A percentile compares a stretch with the other conserved stretches of the same genome.
Evolutionary conservation across 2,113 vertebrate species (phyloP).

Genomic region (Vicugna pacos): DNA sequence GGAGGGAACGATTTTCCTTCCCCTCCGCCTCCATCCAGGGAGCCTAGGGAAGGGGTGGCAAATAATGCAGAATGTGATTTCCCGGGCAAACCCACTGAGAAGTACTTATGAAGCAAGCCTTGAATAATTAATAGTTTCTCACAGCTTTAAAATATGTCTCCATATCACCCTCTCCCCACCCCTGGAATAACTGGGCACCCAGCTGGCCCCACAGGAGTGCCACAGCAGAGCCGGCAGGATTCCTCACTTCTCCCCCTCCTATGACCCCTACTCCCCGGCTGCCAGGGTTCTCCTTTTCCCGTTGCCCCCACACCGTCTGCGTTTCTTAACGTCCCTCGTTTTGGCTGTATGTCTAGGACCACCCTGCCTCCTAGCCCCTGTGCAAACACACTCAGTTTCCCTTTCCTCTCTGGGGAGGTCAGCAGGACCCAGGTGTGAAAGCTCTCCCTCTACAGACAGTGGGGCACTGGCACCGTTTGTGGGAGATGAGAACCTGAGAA

Average conservation of each 20-base stretch:
- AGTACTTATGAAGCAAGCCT: constrained; percentile 80
- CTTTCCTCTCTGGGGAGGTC: neutral
- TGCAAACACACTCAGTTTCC: no score
- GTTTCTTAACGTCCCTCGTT: neutral
- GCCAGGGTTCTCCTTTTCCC: neutral
- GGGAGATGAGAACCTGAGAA: neutral
- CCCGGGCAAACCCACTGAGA: constrained; percentile 58
- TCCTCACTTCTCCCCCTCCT: neutral
- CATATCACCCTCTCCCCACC: neutral
- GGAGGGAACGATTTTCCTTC: neutral
- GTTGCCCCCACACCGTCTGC: no score
- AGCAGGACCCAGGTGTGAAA: neutral
- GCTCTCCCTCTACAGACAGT: neutral
- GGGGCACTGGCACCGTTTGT: neutral
- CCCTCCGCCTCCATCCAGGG: neutral
- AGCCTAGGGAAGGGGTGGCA: constrained; percentile 31
- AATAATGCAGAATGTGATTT: constrained; percentile 41
- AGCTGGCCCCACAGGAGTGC: neutral
- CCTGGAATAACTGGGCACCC: neutral
- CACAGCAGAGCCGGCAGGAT: neutral
- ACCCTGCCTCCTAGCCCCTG: neutral
- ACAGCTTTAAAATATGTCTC: constrained; percentile 67
- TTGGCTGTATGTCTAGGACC: neutral
- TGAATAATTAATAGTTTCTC: constrained; percentile 84
- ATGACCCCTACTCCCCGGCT: neutral